Evolutionary conservation across 2,113 vertebrate species (phyloP), one percentile per base, ranked within the genome.

Genomic region (Pteruthius melanotis): DNA sequence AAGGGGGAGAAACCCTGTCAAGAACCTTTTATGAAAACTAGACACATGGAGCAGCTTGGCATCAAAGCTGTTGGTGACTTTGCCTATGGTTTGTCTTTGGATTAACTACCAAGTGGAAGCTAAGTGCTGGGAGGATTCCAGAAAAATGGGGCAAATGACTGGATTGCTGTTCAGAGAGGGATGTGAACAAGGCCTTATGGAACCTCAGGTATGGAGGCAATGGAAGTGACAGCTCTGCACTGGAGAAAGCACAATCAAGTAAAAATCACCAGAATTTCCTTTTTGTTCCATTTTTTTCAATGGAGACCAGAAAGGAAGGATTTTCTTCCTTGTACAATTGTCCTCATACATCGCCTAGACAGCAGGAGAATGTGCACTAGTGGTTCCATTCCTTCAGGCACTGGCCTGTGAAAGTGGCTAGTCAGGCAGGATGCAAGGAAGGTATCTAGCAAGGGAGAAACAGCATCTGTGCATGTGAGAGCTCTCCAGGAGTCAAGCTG

Each of bases 281-380:
- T 53, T 59, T 76, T 74, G 54, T 64, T 42, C 30, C 8, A 37
- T 3, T 64, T 84, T 76, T 60, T 90, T 89, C 60, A 50, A 31
- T 21, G 0, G 15, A 79, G 68, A 83, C 15, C 3, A 2, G 52
- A 64, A 91, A 82, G 72, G 53, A 94, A 79, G n/a, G 37, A 69
- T 71, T 79, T 90, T 87, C 49, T 91, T 84, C 56, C 63, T 89
- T 44, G 6, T 12, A 19, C 4, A 3, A 4, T 52, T 60, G 59
- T 30, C 33, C 27, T 81, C 30, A 0, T 77, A 45, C 2, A 7
- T 90, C 71, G 66, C 54, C 35, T 83, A 15, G 4, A n/a, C 17
- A n/a, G 44, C 1, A 0, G 8, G 30, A 83, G 24, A 77, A 23
- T 1, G 0, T 57, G 56, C 27, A 15, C 4, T 13, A 2, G 31